Base-by-base conservation (phyloP, 2,888 invertebrate species). In the Seira sanloemensis region DNA sequence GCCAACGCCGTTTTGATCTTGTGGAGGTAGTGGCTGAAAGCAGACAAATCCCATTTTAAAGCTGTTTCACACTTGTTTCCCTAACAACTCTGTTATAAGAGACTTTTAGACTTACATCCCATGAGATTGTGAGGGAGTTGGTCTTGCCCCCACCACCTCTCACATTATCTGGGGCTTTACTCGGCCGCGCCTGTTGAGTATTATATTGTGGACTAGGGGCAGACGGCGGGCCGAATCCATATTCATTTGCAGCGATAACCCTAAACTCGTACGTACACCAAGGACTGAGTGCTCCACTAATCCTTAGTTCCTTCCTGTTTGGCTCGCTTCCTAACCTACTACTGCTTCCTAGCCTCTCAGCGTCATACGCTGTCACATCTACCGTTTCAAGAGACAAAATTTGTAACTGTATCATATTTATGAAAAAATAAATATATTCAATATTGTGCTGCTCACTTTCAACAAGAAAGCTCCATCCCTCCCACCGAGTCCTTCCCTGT, bases 111-210 rank as follows among this genome's bases (percentile, higher is more conserved):
- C 90, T 89, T 90, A 92, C 92, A 90, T 91, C 93, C 98, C 98
- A 98, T 0, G 94, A 96, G 74, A 99, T 97, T 0, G 96, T 96
- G 1, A 99, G 93, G 90, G 97, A 97, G 0, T 98, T 98, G 86
- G 97, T 97, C 91, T 98, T 98, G 12, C 98, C 98, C 65, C 98
- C 98, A 2, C 98, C 98, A 0, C 98, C 98, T 18, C 96, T 94
- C 54, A 99, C 93, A 90, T 96, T 95, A 2, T 92, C 91, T 0
- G 98, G 98, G 4, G 95, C 93, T 90, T 94, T 94, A 88, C 94
- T 94, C 0, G 97, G 97, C 86, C 93, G 94, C 89, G 96, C 96
- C 1, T 96, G 94, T 37, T 94, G 94, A 0, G 97, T 97, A 21
- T 96, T 95, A 90, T 96, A 95, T 88, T 96, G 95, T 0, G 97